Evolutionary conservation across 2,113 vertebrate genomes (phyloP).

Genomic region (Lagopus leucura): DNA sequence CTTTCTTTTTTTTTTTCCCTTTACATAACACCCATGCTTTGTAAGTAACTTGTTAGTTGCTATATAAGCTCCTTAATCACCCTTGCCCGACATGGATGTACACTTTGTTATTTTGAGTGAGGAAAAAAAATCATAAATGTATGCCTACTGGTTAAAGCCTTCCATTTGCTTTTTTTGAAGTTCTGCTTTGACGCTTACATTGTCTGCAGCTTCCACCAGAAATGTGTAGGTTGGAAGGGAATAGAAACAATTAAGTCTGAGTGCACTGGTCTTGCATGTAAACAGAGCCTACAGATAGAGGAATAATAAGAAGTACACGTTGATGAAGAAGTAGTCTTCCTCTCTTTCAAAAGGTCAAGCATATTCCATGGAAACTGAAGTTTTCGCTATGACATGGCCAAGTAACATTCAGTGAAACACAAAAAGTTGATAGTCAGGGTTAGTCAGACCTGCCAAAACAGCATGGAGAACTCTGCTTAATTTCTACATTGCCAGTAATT

Average conservation of each 20-base stretch:
- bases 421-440: not conserved
- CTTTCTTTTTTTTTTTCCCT: not conserved
- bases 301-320: rapidly evolving
- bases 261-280: not conserved
- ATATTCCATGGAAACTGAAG: not conserved
- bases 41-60: not conserved
- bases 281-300: not conserved
- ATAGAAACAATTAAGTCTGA: not conserved
- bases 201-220: not conserved
- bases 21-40: not conserved
- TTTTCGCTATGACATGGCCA: not conserved
- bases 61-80: not conserved
- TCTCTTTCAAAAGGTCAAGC: not conserved
- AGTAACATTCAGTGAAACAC: rapidly evolving
- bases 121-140: not conserved
- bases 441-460: not conserved
- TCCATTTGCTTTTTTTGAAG: not conserved
- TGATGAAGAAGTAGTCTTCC: not conserved
- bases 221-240: rapidly evolving
- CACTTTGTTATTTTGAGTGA: not conserved
- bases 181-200: not conserved
- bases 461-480: not conserved
- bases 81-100: rapidly evolving
- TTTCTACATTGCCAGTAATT: not conserved
- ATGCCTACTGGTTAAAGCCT: not conserved